phyloP scores from a whole-genome alignment of 2,888 invertebrate species.

The Pandemis corylana region DNA sequence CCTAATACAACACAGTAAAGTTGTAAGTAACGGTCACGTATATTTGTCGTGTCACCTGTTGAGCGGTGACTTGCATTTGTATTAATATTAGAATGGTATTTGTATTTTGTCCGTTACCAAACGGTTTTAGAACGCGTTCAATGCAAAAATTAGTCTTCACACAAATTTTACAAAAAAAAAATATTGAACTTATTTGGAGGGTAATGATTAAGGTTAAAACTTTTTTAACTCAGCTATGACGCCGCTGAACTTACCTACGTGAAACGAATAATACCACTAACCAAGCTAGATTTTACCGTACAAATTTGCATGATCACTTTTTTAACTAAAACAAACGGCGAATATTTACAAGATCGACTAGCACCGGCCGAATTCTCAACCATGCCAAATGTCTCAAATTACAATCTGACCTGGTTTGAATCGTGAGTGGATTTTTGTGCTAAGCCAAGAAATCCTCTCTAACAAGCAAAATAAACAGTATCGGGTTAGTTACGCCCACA shows the following conservation, averaged over 20 bases:
- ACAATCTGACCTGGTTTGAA: conserved; percentile 18
- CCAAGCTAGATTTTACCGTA: too few relatives aligned
- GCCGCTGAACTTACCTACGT: too few relatives aligned
- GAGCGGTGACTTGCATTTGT: conserved; percentile 27
- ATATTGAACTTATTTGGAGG: too few relatives aligned
- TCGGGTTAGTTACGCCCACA: conserved; percentile 16
- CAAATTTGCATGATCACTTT: too few relatives aligned
- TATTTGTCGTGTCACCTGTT: conserved; percentile 15
- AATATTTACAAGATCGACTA: neutral
- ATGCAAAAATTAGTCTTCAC: neutral
- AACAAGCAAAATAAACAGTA: conserved; percentile 28
- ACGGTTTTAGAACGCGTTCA: neutral
- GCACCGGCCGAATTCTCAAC: neutral
- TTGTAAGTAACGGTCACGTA: neutral
- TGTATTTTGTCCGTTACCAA: neutral
- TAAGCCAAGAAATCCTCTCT: conserved; percentile 32
- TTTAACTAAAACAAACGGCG: neutral
- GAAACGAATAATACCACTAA: too few relatives aligned
- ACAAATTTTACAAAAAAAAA: neutral
- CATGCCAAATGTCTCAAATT: neutral
- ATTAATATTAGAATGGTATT: conserved; percentile 11
- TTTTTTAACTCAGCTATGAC: too few relatives aligned
- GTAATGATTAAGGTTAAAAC: neutral
- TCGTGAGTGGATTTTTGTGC: conserved; percentile 32
- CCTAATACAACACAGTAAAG: conserved; percentile 13